These are phyloP conservation scores for Fratercula arctica DNA, from an alignment of 2,797 vertebrate genomes.

Conservation along the genomic window DNA sequence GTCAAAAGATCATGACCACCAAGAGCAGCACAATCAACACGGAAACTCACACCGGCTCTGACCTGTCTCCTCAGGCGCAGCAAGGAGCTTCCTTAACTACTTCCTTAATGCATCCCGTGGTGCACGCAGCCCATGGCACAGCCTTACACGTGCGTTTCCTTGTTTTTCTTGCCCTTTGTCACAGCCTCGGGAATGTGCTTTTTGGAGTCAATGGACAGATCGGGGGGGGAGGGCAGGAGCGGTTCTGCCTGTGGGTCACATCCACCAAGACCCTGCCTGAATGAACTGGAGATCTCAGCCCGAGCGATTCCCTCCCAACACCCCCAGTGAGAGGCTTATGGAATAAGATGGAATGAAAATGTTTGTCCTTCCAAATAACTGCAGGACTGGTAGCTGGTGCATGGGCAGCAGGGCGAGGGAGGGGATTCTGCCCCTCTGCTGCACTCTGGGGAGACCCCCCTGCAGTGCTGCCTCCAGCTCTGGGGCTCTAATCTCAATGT, in stretches of 20 bases:
- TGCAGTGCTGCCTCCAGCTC: too few species aligned
- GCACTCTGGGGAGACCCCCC: too few species aligned
- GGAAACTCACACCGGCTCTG: neutral
- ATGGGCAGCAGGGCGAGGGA: too few species aligned
- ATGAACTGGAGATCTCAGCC: neutral
- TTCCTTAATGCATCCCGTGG: too few species aligned
- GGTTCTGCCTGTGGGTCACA: neutral
- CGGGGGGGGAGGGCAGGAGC: neutral
- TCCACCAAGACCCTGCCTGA: neutral
- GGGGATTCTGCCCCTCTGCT: too few species aligned
- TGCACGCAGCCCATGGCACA: too few species aligned
- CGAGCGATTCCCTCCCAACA: accelerated
- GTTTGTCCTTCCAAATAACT: neutral
- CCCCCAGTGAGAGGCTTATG: neutral
- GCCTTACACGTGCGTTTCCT: neutral
- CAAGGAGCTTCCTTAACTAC: neutral
- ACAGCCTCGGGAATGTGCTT: neutral
- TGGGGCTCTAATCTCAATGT: too few species aligned
- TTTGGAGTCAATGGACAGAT: neutral
- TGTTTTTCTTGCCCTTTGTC: neutral
- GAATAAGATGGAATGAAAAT: neutral
- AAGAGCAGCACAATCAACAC: neutral
- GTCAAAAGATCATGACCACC: neutral
- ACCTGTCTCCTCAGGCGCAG: neutral
- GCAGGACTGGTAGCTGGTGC: neutral